phyloP scores from a whole-genome alignment of 1,140 invertebrate species.

The Lepidurus packardi region DNA sequence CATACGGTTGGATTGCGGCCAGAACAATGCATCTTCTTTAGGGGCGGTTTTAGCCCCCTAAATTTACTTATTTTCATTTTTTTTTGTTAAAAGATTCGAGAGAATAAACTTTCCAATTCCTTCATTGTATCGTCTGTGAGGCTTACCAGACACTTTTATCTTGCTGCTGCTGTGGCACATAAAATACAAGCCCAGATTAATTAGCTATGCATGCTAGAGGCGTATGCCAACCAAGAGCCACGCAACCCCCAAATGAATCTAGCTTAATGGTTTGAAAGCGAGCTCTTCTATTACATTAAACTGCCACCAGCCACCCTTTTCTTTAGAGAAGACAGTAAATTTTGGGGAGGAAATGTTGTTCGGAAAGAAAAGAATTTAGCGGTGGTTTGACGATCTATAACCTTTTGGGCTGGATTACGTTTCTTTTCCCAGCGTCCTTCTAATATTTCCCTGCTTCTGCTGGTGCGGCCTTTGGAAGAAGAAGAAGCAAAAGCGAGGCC shows the following conservation, averaged over 20 bases:
- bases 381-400: not conserved
- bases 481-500: not conserved
- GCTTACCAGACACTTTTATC: not conserved
- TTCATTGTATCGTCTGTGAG: not conserved
- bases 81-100: not conserved
- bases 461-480: too few species aligned
- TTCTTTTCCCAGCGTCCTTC: not conserved
- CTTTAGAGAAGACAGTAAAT: not conserved
- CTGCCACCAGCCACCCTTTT: not conserved
- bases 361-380: not conserved
- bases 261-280: constrained; percentile 15
- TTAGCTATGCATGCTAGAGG: constrained; percentile 18
- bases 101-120: not conserved
- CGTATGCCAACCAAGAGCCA: constrained; percentile 8
- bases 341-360: not conserved
- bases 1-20: not conserved
- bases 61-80: not conserved
- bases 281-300: not conserved
- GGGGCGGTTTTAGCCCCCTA: not conserved
- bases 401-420: not conserved
- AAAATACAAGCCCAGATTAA: not conserved
- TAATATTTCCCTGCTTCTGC: not conserved
- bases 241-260: constrained; percentile 17
- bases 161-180: not conserved
- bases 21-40: not conserved